These are phyloP conservation scores for Enhydra lutris DNA, from an alignment of 2,113 vertebrate genomes.

Conservation along the genomic window DNA sequence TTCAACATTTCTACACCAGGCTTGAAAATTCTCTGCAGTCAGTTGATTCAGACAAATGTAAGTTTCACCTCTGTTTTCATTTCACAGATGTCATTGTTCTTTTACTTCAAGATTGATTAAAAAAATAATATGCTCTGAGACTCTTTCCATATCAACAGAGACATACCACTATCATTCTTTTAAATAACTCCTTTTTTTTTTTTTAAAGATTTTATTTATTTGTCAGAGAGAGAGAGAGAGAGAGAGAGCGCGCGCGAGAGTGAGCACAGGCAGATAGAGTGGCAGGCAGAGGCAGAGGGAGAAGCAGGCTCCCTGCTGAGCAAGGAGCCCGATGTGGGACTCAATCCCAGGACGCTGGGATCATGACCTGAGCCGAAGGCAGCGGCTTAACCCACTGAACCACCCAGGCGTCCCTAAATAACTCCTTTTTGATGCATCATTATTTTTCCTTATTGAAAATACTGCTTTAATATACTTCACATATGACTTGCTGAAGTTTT, in stretches of 20 bases:
- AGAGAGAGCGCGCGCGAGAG: too few species aligned
- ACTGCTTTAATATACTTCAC: background rate
- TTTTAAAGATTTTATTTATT: too few species aligned
- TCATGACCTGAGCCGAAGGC: too few species aligned
- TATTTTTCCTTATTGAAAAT: background rate
- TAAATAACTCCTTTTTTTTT: background rate
- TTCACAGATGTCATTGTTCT: background rate
- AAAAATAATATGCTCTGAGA: background rate
- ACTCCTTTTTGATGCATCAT: too few species aligned
- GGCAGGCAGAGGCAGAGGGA: too few species aligned
- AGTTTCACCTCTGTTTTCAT: background rate
- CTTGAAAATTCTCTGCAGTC: background rate
- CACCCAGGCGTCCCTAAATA: background rate
- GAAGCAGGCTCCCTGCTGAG: too few species aligned
- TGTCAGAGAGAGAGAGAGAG: too few species aligned
- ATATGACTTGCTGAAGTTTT: background rate
- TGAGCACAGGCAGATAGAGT: too few species aligned
- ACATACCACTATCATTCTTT: background rate
- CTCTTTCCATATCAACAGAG: background rate
- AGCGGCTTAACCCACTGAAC: too few species aligned
- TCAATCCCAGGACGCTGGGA: too few species aligned
- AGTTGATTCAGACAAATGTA: background rate
- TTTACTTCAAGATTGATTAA: background rate
- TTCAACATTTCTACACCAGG: background rate
- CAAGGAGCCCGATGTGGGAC: too few species aligned